A percentile compares a stretch with the other conserved stretches of the same genome.
Conservation (phyloP, 2,888 invertebrate species). For the Seira sanloemensis region DNA sequence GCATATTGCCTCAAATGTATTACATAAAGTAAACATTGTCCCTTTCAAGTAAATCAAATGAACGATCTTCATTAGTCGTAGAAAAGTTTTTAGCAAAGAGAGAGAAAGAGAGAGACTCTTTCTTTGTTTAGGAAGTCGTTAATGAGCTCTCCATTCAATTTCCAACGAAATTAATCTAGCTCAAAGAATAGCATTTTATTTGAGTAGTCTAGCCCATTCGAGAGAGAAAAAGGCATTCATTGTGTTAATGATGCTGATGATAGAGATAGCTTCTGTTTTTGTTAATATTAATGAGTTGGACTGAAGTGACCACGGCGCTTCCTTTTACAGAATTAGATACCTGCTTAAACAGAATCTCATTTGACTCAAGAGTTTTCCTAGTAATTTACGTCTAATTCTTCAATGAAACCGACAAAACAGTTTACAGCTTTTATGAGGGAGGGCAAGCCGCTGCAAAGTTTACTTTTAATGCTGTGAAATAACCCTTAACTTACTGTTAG, state of each 20-base stretch:
- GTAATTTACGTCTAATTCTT: not conserved
- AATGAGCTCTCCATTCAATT: slow-evolving; percentile 58
- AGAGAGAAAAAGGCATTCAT: not conserved
- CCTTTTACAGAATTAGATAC: not conserved
- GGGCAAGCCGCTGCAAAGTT: not conserved
- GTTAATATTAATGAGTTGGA: not conserved
- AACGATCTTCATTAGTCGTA: slow-evolving; percentile 55
- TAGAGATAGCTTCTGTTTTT: not conserved
- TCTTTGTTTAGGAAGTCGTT: slow-evolving; percentile 41
- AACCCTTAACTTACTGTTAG: not conserved
- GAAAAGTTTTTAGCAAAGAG: not conserved
- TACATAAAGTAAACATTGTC: slow-evolving; percentile 27
- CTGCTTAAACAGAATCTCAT: not conserved
- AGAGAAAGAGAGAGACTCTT: too few species aligned
- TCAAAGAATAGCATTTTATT: slow-evolving; percentile 52
- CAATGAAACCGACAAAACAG: not conserved
- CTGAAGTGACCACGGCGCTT: not conserved
- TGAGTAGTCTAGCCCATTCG: slow-evolving; percentile 1
- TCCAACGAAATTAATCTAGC: slow-evolving; percentile 47
- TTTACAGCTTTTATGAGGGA: not conserved
- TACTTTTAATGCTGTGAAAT: not conserved
- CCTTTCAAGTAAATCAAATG: slow-evolving; percentile 50
- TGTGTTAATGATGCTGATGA: not conserved
- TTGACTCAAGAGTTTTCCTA: not conserved
- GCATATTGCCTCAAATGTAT: not conserved